These are phyloP conservation scores for Trachelus troglodyta DNA, from an alignment of 2,888 invertebrate species.

Conservation along the genomic window DNA sequence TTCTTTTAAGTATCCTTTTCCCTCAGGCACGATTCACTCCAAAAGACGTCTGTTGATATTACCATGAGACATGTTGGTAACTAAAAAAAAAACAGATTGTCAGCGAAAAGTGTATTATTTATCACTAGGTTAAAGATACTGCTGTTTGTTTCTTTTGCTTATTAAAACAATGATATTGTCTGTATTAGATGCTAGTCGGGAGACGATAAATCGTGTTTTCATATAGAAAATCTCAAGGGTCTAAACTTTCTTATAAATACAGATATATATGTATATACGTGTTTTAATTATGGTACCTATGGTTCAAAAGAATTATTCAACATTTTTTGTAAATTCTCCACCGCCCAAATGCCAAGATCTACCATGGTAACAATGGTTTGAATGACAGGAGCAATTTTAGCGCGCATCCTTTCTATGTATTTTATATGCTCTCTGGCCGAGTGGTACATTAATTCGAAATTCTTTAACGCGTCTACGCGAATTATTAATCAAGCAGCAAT, in stretches of 20 bases:
- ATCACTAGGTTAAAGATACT: background rate
- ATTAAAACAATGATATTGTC: background rate
- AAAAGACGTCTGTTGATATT: background rate
- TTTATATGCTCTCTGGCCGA: background rate
- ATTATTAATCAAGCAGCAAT: background rate
- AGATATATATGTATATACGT: too few relatives aligned
- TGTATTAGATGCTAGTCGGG: background rate
- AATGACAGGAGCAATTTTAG: background rate
- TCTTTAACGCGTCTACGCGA: background rate
- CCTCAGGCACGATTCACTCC: background rate
- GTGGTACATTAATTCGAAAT: background rate
- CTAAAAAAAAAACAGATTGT: background rate
- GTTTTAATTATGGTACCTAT: background rate
- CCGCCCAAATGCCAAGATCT: background rate
- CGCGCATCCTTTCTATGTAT: background rate
- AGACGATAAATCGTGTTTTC: background rate
- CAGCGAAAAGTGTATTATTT: background rate
- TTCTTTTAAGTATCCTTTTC: slow-evolving; percentile 5
- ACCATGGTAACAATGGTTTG: background rate
- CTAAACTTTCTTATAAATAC: background rate
- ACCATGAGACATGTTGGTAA: background rate
- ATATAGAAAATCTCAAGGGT: background rate
- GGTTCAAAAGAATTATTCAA: background rate
- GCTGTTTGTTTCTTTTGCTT: background rate
- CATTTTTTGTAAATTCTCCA: background rate